Percentiles rank a stretch among this genome's conserved stretches.
phyloP scores from a whole-genome alignment of 2,888 invertebrate species.

The Hylaea fasciaria region DNA sequence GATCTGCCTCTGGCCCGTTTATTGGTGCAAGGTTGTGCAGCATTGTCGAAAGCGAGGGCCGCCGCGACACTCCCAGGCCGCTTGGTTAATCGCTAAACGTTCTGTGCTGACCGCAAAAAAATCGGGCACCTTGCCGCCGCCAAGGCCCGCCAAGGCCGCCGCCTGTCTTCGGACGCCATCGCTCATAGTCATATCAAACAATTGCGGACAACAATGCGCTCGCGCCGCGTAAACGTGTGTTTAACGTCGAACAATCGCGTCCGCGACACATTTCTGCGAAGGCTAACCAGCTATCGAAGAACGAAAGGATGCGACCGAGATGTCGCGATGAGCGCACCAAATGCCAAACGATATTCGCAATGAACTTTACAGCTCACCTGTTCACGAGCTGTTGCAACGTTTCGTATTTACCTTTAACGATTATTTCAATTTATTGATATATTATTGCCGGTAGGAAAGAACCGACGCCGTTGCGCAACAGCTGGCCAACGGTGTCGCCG shows the following conservation, averaged over 20 bases:
- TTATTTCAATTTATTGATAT: constrained; percentile 37
- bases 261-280: constrained; percentile 67
- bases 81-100: constrained; percentile 71
- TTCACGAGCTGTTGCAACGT: constrained; percentile 43
- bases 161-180: constrained; percentile 68
- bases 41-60: constrained; percentile 62
- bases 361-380: constrained; percentile 64
- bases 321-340: constrained; percentile 68
- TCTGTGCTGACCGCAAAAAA: constrained; percentile 75
- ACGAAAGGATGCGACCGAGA: constrained; percentile 75
- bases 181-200: constrained; percentile 57
- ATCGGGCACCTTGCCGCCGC: constrained; percentile 71
- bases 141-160: no score
- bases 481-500: constrained; percentile 55
- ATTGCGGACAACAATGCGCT: constrained; percentile 59
- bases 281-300: constrained; percentile 64
- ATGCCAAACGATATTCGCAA: constrained; percentile 69
- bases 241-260: constrained; percentile 52
- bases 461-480: constrained; percentile 55
- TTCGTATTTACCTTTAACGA: constrained; percentile 32
- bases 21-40: constrained; percentile 57
- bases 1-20: constrained; percentile 36
- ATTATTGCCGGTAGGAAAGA: constrained; percentile 50
- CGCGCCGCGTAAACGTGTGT: constrained; percentile 40
- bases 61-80: constrained; percentile 61